A percentile compares a stretch with the other conserved stretches of the same genome.
phyloP scores from a whole-genome alignment of 2,888 invertebrate species.

The Drosophila colorata region DNA sequence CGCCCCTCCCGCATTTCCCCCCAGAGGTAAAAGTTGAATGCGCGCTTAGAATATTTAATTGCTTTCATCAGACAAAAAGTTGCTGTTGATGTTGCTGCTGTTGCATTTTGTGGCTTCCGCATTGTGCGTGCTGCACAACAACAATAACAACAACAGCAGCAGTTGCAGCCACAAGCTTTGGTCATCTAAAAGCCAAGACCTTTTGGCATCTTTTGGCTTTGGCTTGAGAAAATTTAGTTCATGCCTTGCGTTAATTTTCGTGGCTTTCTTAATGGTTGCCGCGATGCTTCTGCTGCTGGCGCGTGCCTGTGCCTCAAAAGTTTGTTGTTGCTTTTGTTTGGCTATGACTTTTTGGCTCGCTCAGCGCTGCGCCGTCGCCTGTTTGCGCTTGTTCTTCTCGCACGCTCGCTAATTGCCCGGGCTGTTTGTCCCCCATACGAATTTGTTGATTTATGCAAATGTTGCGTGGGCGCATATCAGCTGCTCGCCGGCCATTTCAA shows the following conservation, averaged over 20 bases:
- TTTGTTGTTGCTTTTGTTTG: slow-evolving; percentile 27
- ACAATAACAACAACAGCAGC: slow-evolving; percentile 3
- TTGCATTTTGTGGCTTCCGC: slow-evolving; percentile 73
- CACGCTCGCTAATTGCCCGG: slow-evolving; percentile 64
- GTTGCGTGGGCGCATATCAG: slow-evolving; percentile 55
- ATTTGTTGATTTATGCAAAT: slow-evolving; percentile 64
- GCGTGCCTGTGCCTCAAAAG: slow-evolving; percentile 45
- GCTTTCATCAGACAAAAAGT: slow-evolving; percentile 54
- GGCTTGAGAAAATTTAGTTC: slow-evolving; percentile 49
- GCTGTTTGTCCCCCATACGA: slow-evolving; percentile 36
- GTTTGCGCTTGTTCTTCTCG: slow-evolving; percentile 65
- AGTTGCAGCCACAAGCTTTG: slow-evolving; percentile 19
- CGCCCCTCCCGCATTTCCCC: slow-evolving; percentile 10
- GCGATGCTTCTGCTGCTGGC: slow-evolving; percentile 24
- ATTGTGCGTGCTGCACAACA: slow-evolving; percentile 62
- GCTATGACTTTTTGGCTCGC: slow-evolving; percentile 24
- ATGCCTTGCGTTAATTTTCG: slow-evolving; percentile 58
- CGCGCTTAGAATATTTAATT: slow-evolving; percentile 81
- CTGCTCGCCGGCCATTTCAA: slow-evolving; percentile 43
- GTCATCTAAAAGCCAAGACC: slow-evolving; percentile 48
- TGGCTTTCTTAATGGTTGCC: slow-evolving; percentile 50
- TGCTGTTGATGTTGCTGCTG: slow-evolving; percentile 23
- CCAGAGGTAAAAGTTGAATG: slow-evolving; percentile 61
- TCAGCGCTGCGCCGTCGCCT: slow-evolving; percentile 27
- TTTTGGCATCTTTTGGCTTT: slow-evolving; percentile 39